Percentiles rank a stretch among this genome's conserved stretches.
Evolutionary conservation across 2,113 vertebrate genomes (phyloP).

Genomic region (Herpetotheres cachinnans): DNA sequence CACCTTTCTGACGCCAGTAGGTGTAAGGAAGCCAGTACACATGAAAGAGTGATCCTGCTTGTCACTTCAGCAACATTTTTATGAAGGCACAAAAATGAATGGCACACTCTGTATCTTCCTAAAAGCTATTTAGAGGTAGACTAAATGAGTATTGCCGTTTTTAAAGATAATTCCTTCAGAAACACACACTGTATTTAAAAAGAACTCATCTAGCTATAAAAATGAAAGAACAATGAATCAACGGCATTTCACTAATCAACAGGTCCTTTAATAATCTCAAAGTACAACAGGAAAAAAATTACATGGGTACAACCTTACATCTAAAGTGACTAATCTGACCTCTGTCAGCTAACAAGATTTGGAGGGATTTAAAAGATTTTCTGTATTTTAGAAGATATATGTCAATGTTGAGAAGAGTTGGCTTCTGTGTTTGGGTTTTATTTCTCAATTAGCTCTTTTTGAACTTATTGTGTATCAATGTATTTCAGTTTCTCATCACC

Average conservation of each 20-base stretch:
- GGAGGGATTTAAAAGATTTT: background rate
- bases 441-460: background rate
- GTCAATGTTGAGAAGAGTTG: background rate
- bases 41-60: background rate
- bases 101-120: background rate
- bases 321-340: background rate
- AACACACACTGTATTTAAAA: background rate
- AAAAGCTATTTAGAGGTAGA: background rate
- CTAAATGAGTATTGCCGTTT: background rate
- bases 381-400: background rate
- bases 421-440: background rate
- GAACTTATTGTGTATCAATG: background rate
- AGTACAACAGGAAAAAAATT: background rate
- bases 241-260: background rate
- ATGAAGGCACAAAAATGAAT: background rate
- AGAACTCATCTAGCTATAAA: background rate
- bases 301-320: background rate
- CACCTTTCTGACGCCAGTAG: background rate
- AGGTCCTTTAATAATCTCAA: background rate
- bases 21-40: background rate
- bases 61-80: background rate
- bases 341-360: background rate
- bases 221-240: background rate
- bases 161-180: background rate
- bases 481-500: background rate